Conservation (phyloP, 2,888 invertebrate genomes). For the Drosophila quasianomalipes region DNA sequence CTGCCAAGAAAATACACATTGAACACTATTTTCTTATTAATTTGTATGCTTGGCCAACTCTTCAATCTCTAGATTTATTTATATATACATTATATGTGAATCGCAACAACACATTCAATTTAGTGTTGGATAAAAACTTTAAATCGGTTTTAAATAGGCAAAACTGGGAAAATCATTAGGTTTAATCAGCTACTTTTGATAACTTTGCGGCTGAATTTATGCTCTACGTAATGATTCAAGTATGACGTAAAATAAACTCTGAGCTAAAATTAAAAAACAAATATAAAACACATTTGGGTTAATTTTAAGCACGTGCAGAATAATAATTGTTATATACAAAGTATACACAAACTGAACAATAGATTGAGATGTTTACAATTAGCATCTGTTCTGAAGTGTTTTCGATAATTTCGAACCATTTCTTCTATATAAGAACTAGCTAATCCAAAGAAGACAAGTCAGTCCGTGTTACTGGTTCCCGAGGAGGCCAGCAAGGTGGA, state of each 20-base stretch:
- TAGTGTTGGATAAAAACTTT: not conserved
- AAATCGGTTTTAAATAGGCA: not conserved
- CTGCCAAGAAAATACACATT: conserved; percentile 15
- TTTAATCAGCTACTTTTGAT: no score
- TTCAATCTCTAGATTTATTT: not conserved
- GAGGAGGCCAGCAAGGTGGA: not conserved
- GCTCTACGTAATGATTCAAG: not conserved
- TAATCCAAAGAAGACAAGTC: not conserved
- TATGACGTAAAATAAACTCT: not conserved
- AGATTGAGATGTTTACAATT: conserved; percentile 10
- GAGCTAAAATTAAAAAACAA: not conserved
- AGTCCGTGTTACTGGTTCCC: not conserved
- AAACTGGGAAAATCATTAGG: not conserved
- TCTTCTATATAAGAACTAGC: conserved; percentile 11
- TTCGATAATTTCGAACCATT: not conserved
- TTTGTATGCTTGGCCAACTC: conserved; percentile 1
- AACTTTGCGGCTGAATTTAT: not conserved
- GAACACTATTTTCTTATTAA: conserved; percentile 6
- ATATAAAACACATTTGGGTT: not conserved
- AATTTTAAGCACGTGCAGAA: not conserved
- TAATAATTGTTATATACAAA: not conserved
- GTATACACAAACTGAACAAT: conserved; percentile 15
- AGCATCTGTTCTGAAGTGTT: conserved; percentile 24
- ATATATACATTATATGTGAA: conserved; percentile 24
- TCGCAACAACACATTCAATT: conserved; percentile 61